Evolutionary conservation across 1,140 invertebrate genomes (phyloP), one percentile per base, ranked within the genome.

Genomic region (Euwallacea similis): DNA sequence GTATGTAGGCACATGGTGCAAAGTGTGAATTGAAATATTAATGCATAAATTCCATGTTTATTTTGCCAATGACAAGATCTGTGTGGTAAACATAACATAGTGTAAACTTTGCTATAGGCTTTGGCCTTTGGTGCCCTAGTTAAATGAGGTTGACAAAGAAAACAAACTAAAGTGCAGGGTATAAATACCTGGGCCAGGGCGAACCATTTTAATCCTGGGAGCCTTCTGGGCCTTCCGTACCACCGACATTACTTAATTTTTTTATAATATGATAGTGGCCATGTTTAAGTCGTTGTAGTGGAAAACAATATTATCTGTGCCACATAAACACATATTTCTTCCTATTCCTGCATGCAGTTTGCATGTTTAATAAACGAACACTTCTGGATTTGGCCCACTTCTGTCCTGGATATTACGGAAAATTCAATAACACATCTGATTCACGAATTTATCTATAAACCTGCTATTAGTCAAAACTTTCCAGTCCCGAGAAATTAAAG

Each of bases 221-320:
- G 62, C 47, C 50, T 42, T 72, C 60, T 63, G 56, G 53, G 63
- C 61, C 44, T 71, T 66, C 55, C 60, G 21, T 10, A 54, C 54
- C 66, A 73, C 64, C 73, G 72, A 56, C 76, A 74, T 76, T 68
- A 74, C 75, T 69, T 68, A 59, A 72, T 66, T 75, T 76, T 65
- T 61, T 66, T 59, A 68, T 66, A 73, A 68, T 69, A 72, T 54
- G 72, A 50, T 74, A 79, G 78, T 78, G 77, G 78, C 78, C 78
- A 79, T 79, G 76, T 79, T 79, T 78, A 79, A 74, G 71, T 74
- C 63, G 69, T 77, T 73, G 67, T 63, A 73, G 65, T 71, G 67
- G 69, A 75, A 77, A 77, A 77, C 74, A 77, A 75, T 75, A 65
- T 63, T 75, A 75, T 76, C 50, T 74, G 62, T 76, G 72, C 74